Base-by-base conservation (phyloP, 2,888 invertebrate genomes). In the Stramonita haemastoma region DNA sequence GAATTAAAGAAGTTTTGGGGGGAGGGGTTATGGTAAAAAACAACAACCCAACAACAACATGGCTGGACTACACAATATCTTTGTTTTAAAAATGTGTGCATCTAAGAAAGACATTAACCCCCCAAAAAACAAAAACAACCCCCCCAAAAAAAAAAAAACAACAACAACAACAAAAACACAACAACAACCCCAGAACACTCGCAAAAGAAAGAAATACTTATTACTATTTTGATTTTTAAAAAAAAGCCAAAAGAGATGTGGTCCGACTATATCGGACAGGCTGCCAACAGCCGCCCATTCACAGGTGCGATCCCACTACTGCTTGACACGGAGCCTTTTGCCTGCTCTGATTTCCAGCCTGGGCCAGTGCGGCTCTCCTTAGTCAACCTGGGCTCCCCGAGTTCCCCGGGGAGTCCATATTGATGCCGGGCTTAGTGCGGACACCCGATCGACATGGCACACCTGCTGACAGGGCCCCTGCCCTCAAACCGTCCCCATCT, bases 281-380 rank as follows among this genome's bases (percentile, higher is more conserved):
- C 98, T 98, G 97, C 97, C 94, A 93, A 94, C 93, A 95, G 94
- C 97, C 97, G 97, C 97, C 97, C 98, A 98, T 98, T 98, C 98
- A 98, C 98, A 97, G 98, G 97, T 98, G 98, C 98, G 97, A 98
- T 93, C 93, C 93, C 93, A 93, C 98, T 98, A 98, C 98, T 98
- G 98, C 98, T 97, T 97, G 97, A 98, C 98, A 98, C 98, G 98
- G 98, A 97, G 98, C 98, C 98, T 98, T 98, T 98, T 98, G 98
- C 98, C 98, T 98, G 98, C 98, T 98, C 98, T 91, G 91, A 46
- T 92, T 90, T 90, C 92, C 91, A 91, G 91, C 91, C 92, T 92
- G 91, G 91, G 91, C 92, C 98, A 98, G 97, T 98, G 97, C 98
- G 97, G 98, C 98, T 97, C 98, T 98, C 98, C 97, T 98, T 98